phyloP scores from a whole-genome alignment of 2,888 invertebrate species.

The Resseliella maxima region DNA sequence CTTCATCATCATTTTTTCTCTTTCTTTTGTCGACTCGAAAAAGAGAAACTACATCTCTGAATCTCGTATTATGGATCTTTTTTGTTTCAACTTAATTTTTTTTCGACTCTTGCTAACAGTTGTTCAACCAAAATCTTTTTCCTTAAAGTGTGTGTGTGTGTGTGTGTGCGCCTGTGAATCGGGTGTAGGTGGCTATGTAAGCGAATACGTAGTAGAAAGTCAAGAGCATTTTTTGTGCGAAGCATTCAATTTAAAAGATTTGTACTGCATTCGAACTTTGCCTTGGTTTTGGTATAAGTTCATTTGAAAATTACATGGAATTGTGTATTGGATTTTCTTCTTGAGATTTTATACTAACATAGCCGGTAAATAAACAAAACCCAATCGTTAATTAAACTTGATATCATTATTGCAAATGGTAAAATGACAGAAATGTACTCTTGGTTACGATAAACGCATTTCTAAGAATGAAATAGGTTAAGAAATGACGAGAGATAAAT shows the following conservation, averaged over 20 bases:
- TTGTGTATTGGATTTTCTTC: background rate
- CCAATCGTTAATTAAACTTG: slow-evolving; percentile 51
- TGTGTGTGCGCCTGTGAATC: too few species aligned
- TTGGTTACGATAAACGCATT: too few species aligned
- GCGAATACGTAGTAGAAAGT: too few species aligned
- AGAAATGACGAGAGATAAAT: background rate
- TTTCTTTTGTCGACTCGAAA: background rate
- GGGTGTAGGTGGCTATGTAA: too few species aligned
- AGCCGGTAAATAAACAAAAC: slow-evolving; percentile 23
- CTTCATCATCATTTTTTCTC: background rate
- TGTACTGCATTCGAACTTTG: background rate
- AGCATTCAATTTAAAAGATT: slow-evolving; percentile 12
- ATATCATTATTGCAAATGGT: slow-evolving; percentile 44
- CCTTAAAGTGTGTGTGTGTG: background rate
- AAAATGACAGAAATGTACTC: background rate
- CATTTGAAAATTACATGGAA: background rate
- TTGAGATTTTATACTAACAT: background rate
- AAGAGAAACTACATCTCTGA: background rate
- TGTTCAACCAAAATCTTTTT: background rate
- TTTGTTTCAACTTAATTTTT: background rate
- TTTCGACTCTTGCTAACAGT: background rate
- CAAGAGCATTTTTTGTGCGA: background rate
- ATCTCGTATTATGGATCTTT: background rate
- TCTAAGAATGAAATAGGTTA: background rate
- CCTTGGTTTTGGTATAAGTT: background rate